Conservation (phyloP, 2,888 invertebrate genomes). For the Watsonalla cultraria region DNA sequence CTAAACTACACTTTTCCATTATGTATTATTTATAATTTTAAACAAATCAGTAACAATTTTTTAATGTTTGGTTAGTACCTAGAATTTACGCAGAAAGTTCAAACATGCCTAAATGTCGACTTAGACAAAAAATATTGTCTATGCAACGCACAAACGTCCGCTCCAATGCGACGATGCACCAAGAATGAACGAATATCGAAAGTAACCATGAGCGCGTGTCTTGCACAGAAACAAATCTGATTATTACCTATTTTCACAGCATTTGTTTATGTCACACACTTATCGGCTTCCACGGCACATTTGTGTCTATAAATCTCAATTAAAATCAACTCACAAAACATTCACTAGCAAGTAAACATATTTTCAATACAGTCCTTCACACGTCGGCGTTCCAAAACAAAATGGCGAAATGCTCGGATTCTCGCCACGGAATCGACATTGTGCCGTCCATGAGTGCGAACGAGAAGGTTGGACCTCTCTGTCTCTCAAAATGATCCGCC, state of each 20-base stretch:
- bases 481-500: constrained; percentile 5
- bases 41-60: too few species aligned
- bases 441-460: constrained; percentile 7
- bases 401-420: constrained; percentile 24
- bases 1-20: too few species aligned
- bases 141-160: too few species aligned
- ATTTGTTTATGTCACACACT: not conserved
- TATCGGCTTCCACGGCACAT: constrained; percentile 8
- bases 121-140: too few species aligned
- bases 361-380: constrained; percentile 25
- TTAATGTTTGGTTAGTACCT: too few species aligned
- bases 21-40: too few species aligned
- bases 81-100: too few species aligned
- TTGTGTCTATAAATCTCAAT: not conserved
- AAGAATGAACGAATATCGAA: too few species aligned
- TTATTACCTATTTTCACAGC: not conserved
- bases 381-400: constrained; percentile 29
- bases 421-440: constrained; percentile 8
- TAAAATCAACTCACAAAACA: constrained; percentile 6
- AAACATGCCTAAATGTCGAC: too few species aligned
- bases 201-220: too few species aligned
- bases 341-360: constrained; percentile 18
- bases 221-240: too few species aligned
- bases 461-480: constrained; percentile 10
- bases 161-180: too few species aligned